These are phyloP conservation scores for Coendou prehensilis DNA, from an alignment of 2,797 vertebrate genomes.

Conservation along the genomic window DNA sequence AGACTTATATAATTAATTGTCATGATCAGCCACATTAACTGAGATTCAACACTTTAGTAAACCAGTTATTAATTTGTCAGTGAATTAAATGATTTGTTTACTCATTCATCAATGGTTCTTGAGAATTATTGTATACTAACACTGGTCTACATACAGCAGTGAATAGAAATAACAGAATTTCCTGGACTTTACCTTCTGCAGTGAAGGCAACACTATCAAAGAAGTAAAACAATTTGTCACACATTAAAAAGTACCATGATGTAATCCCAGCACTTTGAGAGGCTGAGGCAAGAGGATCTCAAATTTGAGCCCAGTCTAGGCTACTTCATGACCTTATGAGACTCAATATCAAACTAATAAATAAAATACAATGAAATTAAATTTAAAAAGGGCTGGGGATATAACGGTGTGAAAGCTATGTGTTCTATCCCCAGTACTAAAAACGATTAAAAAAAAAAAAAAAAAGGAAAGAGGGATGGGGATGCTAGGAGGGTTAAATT, in stretches of 20 bases:
- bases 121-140: not conserved
- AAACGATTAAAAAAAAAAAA: not conserved
- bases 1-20: not conserved
- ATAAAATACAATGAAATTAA: not conserved
- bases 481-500: not conserved
- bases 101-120: constrained; percentile 17
- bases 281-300: not conserved
- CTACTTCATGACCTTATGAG: not conserved
- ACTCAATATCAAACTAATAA: not conserved
- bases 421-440: not conserved
- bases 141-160: not conserved
- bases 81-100: not conserved
- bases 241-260: not conserved
- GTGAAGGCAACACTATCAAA: not conserved
- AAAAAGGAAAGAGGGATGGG: not conserved
- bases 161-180: not conserved
- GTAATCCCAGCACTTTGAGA: not conserved
- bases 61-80: not conserved
- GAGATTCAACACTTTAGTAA: constrained; percentile 2
- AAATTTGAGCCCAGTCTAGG: not conserved
- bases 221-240: not conserved
- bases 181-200: not conserved
- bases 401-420: not conserved
- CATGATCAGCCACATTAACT: not conserved
- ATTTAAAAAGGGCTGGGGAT: not conserved